Evolutionary conservation across 2,113 vertebrate genomes (phyloP).

Genomic region (Petrocephalus microphthalmus): DNA sequence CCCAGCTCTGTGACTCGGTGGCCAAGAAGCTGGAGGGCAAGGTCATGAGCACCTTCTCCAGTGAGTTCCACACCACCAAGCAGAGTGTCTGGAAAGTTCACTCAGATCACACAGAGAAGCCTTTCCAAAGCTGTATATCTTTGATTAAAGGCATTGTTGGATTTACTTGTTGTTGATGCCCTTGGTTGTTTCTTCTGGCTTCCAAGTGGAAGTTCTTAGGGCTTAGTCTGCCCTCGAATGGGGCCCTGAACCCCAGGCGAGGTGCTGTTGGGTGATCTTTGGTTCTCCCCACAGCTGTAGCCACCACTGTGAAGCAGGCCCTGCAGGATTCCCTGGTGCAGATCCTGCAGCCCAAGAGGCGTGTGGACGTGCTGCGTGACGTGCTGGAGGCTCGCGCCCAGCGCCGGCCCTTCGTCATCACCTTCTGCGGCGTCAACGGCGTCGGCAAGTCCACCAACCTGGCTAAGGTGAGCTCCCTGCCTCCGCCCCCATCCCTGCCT

Average conservation of each 20-base stretch:
- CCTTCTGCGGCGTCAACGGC: slow-evolving; percentile 93
- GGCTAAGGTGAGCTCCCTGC: slow-evolving; percentile 71
- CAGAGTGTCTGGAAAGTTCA: not conserved
- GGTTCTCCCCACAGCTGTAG: slow-evolving; percentile 68
- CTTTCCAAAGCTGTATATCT: not conserved
- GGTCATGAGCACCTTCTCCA: slow-evolving; percentile 98
- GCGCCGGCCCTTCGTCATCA: slow-evolving; percentile 81
- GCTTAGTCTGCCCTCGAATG: not conserved
- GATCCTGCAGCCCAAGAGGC: slow-evolving; percentile 93
- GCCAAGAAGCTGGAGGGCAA: slow-evolving; percentile 96
- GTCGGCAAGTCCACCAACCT: slow-evolving; percentile 96
- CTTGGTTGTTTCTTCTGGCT: not conserved
- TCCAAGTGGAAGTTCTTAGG: not conserved
- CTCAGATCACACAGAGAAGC: not conserved
- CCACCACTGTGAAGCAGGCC: slow-evolving; percentile 90
- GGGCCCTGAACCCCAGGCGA: not conserved
- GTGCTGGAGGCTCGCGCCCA: slow-evolving; percentile 87
- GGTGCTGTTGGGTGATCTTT: not conserved
- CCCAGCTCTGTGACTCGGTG: slow-evolving; percentile 89
- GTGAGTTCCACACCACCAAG: slow-evolving; percentile 64
- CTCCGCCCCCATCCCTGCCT: not conserved
- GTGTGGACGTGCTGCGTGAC: slow-evolving; percentile 86
- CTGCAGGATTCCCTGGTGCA: slow-evolving; percentile 94
- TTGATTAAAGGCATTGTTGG: not conserved
- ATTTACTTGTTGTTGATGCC: not conserved